Evolutionary conservation across 1,140 invertebrate genomes (phyloP).

Genomic region (Proctacanthus coquilletti): DNA sequence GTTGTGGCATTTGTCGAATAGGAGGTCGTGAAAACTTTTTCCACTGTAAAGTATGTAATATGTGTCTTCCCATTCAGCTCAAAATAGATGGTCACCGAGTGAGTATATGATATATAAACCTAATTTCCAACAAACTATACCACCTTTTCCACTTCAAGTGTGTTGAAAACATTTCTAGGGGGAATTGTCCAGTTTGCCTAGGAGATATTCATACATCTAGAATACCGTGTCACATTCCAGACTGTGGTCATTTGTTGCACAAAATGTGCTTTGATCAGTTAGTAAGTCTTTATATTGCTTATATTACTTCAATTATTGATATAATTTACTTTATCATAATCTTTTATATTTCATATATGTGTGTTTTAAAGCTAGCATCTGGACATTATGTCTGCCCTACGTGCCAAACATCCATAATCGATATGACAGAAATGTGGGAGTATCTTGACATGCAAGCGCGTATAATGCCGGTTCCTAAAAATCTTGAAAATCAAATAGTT

Average conservation of each 20-base stretch:
- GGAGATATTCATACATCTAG: constrained; percentile 80
- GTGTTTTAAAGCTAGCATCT: constrained; percentile 25
- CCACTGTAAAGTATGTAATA: constrained; percentile 73
- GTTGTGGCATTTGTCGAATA: constrained; percentile 75
- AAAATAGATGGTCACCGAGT: constrained; percentile 64
- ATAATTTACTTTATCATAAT: no score
- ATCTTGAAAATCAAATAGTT: constrained; percentile 60
- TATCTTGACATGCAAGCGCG: constrained; percentile 65
- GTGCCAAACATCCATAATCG: constrained; percentile 67
- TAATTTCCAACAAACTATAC: neutral
- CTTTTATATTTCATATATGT: no score
- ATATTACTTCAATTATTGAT: no score
- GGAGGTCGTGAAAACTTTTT: constrained; percentile 74
- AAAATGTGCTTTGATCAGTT: constrained; percentile 65
- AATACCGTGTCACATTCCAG: constrained; percentile 70
- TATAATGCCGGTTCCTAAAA: constrained; percentile 63
- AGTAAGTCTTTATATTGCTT: constrained; percentile 32
- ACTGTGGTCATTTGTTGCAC: constrained; percentile 72
- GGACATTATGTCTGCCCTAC: constrained; percentile 77
- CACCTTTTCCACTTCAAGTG: constrained; percentile 38
- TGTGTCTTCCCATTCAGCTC: constrained; percentile 65
- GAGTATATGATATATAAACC: constrained; percentile 12
- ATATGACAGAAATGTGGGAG: constrained; percentile 69
- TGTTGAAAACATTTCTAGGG: constrained; percentile 69
- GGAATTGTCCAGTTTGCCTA: constrained; percentile 74